A percentile compares a stretch with the other conserved stretches of the same genome.
Conservation (phyloP, 2,888 invertebrate species). For the Parnassius apollo region DNA sequence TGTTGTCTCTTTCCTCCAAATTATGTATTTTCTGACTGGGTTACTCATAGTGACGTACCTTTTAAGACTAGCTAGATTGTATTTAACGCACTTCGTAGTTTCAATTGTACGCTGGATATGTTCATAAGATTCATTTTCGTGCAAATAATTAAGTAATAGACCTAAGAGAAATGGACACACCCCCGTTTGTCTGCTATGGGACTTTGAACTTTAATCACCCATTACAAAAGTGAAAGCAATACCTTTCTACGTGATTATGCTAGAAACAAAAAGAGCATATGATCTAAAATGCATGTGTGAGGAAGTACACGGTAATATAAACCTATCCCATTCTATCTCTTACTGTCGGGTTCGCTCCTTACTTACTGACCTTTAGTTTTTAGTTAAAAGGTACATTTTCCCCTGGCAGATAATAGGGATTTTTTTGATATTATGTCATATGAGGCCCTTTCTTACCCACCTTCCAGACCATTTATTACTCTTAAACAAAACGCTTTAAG, state of each 20-base stretch:
- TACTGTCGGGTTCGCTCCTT: not conserved
- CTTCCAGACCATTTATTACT: not conserved
- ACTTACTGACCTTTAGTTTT: not conserved
- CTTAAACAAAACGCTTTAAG: not conserved
- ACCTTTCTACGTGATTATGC: no score
- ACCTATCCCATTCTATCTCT: not conserved
- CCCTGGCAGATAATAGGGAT: not conserved
- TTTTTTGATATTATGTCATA: not conserved
- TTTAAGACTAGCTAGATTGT: slow-evolving; percentile 5
- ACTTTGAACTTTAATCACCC: slow-evolving; percentile 9
- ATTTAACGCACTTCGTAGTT: slow-evolving; percentile 13
- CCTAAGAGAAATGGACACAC: not conserved
- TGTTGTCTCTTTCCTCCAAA: not conserved
- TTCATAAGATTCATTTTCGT: slow-evolving; percentile 21
- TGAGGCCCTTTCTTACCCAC: not conserved
- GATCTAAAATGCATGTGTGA: not conserved
- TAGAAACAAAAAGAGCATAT: not conserved
- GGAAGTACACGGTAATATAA: not conserved
- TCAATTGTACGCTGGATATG: slow-evolving; percentile 1
- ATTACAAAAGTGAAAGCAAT: not conserved
- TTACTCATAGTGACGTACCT: slow-evolving; percentile 1
- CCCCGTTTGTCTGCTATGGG: slow-evolving; percentile 1
- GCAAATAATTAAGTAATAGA: slow-evolving; percentile 16
- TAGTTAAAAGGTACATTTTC: not conserved
- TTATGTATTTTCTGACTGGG: not conserved